Evolutionary conservation across 2,113 vertebrate species (phyloP).

Genomic region (Esox niger): DNA sequence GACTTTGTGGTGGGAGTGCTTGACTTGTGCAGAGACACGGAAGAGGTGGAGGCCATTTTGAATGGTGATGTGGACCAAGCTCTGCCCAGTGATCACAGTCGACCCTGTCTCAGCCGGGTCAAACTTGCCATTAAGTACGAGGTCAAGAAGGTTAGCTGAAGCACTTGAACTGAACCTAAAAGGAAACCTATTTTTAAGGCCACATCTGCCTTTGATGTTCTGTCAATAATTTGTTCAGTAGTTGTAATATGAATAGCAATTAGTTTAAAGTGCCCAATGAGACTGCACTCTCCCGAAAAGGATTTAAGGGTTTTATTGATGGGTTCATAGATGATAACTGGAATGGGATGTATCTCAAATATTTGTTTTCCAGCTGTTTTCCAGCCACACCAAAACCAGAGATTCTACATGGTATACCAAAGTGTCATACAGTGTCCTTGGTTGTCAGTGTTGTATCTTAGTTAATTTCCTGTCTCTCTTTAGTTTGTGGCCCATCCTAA

Average conservation of each 20-base stretch:
- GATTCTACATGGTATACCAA: background rate
- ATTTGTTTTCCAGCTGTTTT: background rate
- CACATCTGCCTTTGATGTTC: background rate
- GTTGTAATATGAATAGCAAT: background rate
- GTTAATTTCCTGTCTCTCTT: slow-evolving; percentile 24
- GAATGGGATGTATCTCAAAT: background rate
- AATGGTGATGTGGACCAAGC: slow-evolving; percentile 79
- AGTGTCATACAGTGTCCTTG: background rate
- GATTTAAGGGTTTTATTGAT: background rate
- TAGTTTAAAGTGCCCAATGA: background rate
- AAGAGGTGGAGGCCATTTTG: slow-evolving; percentile 85
- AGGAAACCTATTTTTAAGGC: background rate
- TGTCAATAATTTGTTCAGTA: background rate
- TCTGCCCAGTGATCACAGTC: slow-evolving; percentile 64
- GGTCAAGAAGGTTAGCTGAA: slow-evolving; percentile 80
- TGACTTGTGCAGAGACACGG: slow-evolving; percentile 83
- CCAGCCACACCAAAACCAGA: too few relatives aligned
- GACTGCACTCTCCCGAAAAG: background rate
- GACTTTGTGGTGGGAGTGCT: slow-evolving; percentile 87
- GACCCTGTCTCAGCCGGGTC: slow-evolving; percentile 79
- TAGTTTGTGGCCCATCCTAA: slow-evolving; percentile 91
- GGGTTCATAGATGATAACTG: background rate
- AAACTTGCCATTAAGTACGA: slow-evolving; percentile 88
- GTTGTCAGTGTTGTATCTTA: background rate
- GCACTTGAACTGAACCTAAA: background rate